A percentile compares a stretch with the other conserved stretches of the same genome.
Evolutionary conservation across 2,797 vertebrate genomes (phyloP).

Genomic region (Trichosurus vulpecula): DNA sequence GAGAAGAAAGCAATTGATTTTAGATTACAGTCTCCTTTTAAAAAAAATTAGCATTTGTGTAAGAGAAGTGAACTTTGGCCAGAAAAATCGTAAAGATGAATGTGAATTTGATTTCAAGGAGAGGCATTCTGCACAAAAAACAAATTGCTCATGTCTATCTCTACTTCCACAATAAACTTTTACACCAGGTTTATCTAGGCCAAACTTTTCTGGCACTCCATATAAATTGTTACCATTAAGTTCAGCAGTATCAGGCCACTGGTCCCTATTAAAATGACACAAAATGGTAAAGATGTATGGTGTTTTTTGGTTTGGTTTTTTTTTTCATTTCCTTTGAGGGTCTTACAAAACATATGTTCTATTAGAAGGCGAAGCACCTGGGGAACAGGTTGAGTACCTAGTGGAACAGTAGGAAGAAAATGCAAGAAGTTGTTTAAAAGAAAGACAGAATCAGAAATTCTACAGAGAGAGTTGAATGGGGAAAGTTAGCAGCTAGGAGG

Average conservation of each 20-base stretch:
- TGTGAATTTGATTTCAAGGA: slow-evolving; percentile 43
- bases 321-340: slow-evolving; percentile 59
- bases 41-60: slow-evolving; percentile 5
- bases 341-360: slow-evolving; percentile 69
- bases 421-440: slow-evolving; percentile 89
- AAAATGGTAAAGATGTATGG: slow-evolving; percentile 41
- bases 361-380: slow-evolving; percentile 65
- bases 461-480: slow-evolving; percentile 82
- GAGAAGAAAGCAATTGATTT: neutral
- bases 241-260: neutral
- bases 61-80: slow-evolving; percentile 38
- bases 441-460: slow-evolving; percentile 87
- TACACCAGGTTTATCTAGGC: neutral
- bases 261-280: slow-evolving; percentile 43
- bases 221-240: neutral
- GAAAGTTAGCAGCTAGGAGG: slow-evolving; percentile 80
- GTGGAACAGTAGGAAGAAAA: slow-evolving; percentile 87
- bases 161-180: too few relatives aligned
- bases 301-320: slow-evolving; percentile 13
- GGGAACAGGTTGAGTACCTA: slow-evolving; percentile 74
- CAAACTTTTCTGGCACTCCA: neutral
- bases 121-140: fast-evolving
- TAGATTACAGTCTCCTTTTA: neutral
- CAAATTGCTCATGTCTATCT: neutral
- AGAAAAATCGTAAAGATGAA: neutral